Evolutionary conservation across 2,797 vertebrate genomes (phyloP), one percentile per base, ranked within the genome.

Genomic region (Hippocampus kuda): DNA sequence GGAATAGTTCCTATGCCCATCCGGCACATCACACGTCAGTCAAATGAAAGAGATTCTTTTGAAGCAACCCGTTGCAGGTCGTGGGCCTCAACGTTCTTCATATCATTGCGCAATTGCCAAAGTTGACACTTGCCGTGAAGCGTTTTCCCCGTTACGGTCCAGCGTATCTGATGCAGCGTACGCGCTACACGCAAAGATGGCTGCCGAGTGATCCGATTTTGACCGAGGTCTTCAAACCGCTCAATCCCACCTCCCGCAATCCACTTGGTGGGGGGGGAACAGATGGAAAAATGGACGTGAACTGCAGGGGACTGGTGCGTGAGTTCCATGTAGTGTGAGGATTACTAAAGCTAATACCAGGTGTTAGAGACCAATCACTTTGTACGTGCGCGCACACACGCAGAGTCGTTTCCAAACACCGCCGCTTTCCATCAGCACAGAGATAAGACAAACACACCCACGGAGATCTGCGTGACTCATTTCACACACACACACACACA

Each of bases 331-430:
- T 84, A 81, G 80, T 85, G 80, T 69, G 71, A 80, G 88, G 88
- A 89, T 89, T 89, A 89, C 85, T 78, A 74, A 30, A 63, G 75
- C 85, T 89, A 89, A 89, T 89, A 87, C 85, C 86, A 88, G 86
- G 84, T 89, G 88, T 89, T 89, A 84, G 80, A 81, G 81, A 85
- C 86, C 85, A 86, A 84, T 84, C 87, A 85, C 75, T 71, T 61
- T 34, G 15, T 20, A 30, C 81, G 75, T 72, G 77, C 72, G 77
- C 70, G 71, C 72, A 48, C 68, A 75, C 79, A 71, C 73, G 72
- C 67, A 66, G 67, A 71, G 54, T 30, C 70, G 86, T 88, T 78
- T 85, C 82, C 81, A 82, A 70, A 81, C 84, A 80, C 80, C 83
- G 78, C 81, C 64, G 75, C 73, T 82, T 84, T 86, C 83, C 84